Conservation (phyloP, 2,113 vertebrate genomes). For the Syngnathus typhle region DNA sequence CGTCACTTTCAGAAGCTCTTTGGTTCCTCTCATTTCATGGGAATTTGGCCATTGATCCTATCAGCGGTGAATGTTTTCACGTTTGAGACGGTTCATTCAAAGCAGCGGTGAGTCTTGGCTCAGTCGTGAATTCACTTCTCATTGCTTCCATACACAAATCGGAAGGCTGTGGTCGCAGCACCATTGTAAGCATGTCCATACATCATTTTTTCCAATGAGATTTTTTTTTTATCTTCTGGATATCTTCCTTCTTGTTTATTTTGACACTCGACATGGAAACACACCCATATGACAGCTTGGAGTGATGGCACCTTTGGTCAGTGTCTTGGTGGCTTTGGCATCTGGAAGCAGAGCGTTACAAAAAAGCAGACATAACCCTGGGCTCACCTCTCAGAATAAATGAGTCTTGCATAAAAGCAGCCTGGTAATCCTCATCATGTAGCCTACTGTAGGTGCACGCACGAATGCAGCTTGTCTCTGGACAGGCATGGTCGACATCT, state of each 20-base stretch:
- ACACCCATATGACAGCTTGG: not conserved
- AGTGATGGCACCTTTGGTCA: not conserved
- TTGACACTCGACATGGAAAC: not conserved
- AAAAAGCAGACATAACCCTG: not conserved
- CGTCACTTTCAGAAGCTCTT: not conserved
- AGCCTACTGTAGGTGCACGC: not conserved
- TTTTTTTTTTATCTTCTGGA: not conserved
- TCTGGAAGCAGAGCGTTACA: not conserved
- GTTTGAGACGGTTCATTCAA: not conserved
- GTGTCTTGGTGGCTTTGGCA: not conserved
- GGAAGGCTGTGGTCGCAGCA: not conserved
- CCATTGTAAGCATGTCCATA: not conserved
- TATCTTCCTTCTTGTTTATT: not conserved
- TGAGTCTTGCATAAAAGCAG: not conserved
- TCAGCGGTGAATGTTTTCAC: not conserved
- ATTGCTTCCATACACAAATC: not conserved
- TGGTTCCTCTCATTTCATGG: not conserved
- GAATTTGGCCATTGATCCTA: not conserved
- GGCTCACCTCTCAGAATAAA: not conserved
- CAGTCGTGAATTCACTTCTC: not conserved
- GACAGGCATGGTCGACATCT: not conserved
- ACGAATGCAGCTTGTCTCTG: not conserved
- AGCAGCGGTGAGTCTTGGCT: constrained; percentile 1
- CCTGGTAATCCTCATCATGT: not conserved
- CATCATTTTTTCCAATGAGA: not conserved